Conservation (phyloP, 2,797 vertebrate species). For the Emys orbicularis region DNA sequence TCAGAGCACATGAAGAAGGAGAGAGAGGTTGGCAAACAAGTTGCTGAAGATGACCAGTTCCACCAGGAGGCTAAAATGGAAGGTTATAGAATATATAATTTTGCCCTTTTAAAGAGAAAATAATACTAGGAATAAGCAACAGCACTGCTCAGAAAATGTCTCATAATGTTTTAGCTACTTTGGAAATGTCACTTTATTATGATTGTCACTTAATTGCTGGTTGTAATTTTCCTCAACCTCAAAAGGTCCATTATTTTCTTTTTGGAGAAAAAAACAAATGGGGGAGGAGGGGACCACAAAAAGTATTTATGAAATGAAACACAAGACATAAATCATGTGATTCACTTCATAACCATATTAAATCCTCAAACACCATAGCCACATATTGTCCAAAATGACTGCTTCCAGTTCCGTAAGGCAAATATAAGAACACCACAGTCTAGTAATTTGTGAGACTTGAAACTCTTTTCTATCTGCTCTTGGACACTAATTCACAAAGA, state of each 20-base stretch:
- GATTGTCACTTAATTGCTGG: background rate
- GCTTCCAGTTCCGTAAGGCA: background rate
- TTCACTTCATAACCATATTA: background rate
- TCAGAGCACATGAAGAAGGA: background rate
- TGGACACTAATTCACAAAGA: background rate
- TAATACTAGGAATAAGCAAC: background rate
- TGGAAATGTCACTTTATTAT: background rate
- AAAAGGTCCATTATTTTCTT: background rate
- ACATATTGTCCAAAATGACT: background rate
- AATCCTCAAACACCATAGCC: background rate
- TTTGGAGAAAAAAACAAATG: background rate
- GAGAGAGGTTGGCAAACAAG: background rate
- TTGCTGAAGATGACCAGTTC: background rate
- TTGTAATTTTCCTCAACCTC: background rate
- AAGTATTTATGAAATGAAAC: background rate
- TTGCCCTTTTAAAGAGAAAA: background rate
- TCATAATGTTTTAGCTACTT: background rate
- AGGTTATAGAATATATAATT: fast-evolving
- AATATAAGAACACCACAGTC: background rate
- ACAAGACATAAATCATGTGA: background rate
- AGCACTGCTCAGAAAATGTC: background rate
- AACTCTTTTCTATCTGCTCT: background rate
- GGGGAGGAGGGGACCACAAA: too few relatives aligned
- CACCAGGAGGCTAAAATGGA: background rate
- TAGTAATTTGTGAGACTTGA: background rate